phyloP scores from a whole-genome alignment of 2,113 vertebrate genomes.

The Callopanchax toddi region DNA sequence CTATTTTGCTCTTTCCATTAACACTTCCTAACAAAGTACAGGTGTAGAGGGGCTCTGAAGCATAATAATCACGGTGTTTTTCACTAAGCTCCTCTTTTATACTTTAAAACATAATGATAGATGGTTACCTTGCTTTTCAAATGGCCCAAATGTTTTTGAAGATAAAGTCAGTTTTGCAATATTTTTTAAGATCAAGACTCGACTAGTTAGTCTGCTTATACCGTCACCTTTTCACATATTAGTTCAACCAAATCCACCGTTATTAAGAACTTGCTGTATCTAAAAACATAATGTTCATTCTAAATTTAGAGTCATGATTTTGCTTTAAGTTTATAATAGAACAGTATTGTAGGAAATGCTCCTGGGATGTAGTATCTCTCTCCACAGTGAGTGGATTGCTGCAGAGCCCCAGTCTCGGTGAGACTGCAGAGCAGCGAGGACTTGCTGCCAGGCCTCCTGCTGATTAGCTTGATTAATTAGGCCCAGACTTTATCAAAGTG shows the following conservation, averaged over 20 bases:
- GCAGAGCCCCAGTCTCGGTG: slow-evolving; percentile 48
- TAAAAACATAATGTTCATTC: neutral
- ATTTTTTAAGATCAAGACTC: neutral
- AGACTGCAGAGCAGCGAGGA: slow-evolving; percentile 47
- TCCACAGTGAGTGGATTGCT: slow-evolving; percentile 46
- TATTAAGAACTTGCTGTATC: neutral
- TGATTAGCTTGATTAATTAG: slow-evolving; percentile 74
- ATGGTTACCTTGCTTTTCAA: neutral
- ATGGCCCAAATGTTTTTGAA: too few species aligned
- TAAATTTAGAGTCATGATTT: slow-evolving; percentile 12
- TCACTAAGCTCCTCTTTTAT: neutral
- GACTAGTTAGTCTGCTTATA: neutral
- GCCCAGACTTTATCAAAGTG: slow-evolving; percentile 62
- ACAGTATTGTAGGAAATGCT: slow-evolving; percentile 38
- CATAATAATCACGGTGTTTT: neutral
- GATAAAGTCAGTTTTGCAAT: neutral
- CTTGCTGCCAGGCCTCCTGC: slow-evolving; percentile 56
- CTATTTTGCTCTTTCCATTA: neutral
- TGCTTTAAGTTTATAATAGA: slow-evolving; percentile 21
- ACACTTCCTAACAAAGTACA: neutral
- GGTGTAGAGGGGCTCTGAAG: neutral
- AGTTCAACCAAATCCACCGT: neutral
- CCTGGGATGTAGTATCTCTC: slow-evolving; percentile 25
- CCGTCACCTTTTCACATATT: neutral
- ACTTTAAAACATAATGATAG: neutral